Conservation (phyloP, 2,797 vertebrate genomes). For the Smutsia temminckii region DNA sequence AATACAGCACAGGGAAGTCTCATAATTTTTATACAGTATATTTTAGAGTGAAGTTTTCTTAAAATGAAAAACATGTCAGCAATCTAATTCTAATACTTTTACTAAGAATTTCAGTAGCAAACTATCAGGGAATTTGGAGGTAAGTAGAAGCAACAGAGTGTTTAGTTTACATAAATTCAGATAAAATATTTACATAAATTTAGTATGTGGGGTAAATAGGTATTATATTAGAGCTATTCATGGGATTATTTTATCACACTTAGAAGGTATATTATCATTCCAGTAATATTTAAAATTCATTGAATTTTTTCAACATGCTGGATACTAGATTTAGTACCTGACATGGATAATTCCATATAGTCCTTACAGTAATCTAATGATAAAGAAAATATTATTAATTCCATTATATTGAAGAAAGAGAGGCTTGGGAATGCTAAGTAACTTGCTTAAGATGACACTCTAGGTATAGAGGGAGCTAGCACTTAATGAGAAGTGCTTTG, state of each 20-base stretch:
- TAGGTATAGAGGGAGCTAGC: neutral
- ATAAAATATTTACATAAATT: neutral
- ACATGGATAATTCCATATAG: neutral
- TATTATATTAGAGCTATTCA: neutral
- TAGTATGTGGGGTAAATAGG: neutral
- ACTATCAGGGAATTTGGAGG: neutral
- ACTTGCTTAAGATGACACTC: neutral
- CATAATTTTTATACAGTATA: constrained; percentile 41
- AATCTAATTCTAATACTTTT: constrained; percentile 56
- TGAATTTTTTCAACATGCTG: neutral
- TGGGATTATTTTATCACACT: neutral
- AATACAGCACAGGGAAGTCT: constrained; percentile 11
- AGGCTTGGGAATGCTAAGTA: neutral
- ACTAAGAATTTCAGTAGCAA: constrained; percentile 43
- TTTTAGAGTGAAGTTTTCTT: constrained; percentile 39
- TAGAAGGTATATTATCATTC: neutral
- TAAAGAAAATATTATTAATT: neutral
- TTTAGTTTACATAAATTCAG: neutral
- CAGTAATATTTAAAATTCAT: neutral
- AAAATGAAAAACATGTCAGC: constrained; percentile 62
- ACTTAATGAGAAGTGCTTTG: neutral
- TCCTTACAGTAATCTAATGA: neutral
- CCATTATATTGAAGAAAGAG: neutral
- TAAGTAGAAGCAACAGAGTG: neutral
- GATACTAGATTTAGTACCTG: neutral